phyloP scores from a whole-genome alignment of 2,113 vertebrate genomes.

The Aptenodytes patagonicus region DNA sequence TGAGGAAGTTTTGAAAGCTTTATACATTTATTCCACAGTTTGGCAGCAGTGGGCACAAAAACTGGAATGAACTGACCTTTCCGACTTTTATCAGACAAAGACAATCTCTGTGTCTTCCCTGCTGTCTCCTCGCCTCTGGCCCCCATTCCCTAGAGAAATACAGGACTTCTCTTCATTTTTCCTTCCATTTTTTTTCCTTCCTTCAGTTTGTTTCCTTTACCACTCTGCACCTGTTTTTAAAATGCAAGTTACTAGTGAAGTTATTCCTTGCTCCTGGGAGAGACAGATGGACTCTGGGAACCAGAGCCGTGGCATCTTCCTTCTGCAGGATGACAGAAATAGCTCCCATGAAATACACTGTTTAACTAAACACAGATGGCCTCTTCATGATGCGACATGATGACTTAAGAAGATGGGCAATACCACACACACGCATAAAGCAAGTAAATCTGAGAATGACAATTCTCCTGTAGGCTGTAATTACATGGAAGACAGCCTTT shows the following conservation, averaged over 20 bases:
- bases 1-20: constrained; percentile 24
- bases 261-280: constrained; percentile 6
- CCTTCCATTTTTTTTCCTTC: not conserved
- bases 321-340: constrained; percentile 50
- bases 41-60: constrained; percentile 21
- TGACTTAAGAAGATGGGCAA: constrained; percentile 21
- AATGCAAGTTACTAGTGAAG: not conserved
- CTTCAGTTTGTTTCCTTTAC: constrained; percentile 28
- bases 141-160: not conserved
- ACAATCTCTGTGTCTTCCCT: constrained; percentile 21
- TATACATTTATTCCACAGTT: constrained; percentile 42
- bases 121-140: not conserved
- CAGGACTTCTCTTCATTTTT: not conserved
- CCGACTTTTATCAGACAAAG: constrained; percentile 57
- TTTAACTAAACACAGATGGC: constrained; percentile 45
- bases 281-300: constrained; percentile 44
- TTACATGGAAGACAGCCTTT: not conserved
- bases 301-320: constrained; percentile 18
- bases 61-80: constrained; percentile 29
- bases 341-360: constrained; percentile 24
- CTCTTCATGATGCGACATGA: constrained; percentile 25
- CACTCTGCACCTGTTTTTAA: constrained; percentile 62
- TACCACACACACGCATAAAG: not conserved
- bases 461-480: not conserved
- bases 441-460: not conserved